Conservation (phyloP, 2,888 invertebrate genomes). For the Acronicta alni region DNA sequence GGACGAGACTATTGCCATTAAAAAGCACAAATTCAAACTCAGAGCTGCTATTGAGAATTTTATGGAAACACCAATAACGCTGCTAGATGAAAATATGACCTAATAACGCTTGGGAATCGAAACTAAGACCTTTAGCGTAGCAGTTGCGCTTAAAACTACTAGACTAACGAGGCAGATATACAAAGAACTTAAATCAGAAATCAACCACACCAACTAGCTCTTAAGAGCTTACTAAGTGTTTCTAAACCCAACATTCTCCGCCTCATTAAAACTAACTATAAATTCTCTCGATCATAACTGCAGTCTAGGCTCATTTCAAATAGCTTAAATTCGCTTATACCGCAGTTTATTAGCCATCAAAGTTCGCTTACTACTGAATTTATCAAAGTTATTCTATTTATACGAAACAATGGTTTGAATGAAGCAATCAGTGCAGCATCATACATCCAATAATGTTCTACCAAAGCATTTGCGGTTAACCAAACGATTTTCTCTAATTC, state of each 20-base stretch:
- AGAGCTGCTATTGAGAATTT: too few species aligned
- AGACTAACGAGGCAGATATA: neutral
- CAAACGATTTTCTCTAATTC: constrained; percentile 79
- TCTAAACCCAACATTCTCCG: neutral
- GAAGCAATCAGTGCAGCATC: constrained; percentile 46
- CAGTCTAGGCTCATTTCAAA: constrained; percentile 20
- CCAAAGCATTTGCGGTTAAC: constrained; percentile 75
- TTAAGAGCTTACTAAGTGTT: neutral
- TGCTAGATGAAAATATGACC: too few species aligned
- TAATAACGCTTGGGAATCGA: too few species aligned
- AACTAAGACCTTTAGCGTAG: too few species aligned
- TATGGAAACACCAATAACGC: too few species aligned
- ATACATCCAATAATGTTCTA: constrained; percentile 51
- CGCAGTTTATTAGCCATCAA: constrained; percentile 38
- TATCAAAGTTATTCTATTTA: constrained; percentile 42
- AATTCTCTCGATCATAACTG: constrained; percentile 4
- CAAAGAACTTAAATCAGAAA: neutral
- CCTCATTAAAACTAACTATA: neutral
- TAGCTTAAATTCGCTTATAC: constrained; percentile 10
- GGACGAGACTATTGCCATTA: too few species aligned
- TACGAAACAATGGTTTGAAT: constrained; percentile 39
- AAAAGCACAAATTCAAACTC: too few species aligned
- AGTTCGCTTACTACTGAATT: constrained; percentile 27
- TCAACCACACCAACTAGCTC: neutral
- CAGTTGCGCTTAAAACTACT: neutral